These are phyloP conservation scores for Nylanderia fulva DNA, from an alignment of 1,140 invertebrate genomes.

Conservation along the genomic window DNA sequence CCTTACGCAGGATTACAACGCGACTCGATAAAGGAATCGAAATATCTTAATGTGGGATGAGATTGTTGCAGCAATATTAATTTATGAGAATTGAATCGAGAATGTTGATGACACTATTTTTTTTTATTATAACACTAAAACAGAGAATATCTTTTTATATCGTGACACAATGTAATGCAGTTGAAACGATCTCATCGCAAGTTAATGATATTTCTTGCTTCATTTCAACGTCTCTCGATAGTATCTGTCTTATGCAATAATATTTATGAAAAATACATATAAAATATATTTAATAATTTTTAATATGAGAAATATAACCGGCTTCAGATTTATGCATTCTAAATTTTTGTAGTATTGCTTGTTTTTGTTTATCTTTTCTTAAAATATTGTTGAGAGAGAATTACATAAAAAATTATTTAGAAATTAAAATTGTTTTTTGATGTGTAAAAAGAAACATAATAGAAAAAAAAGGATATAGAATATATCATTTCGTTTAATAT, in stretches of 20 bases:
- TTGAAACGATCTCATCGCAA: background rate
- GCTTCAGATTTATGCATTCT: background rate
- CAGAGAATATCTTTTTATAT: background rate
- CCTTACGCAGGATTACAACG: constrained; percentile 56
- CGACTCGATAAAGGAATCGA: constrained; percentile 65
- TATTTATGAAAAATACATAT: background rate
- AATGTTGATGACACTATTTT: background rate
- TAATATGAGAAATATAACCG: background rate
- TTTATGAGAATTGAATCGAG: background rate
- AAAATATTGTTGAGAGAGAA: background rate
- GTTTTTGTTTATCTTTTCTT: background rate
- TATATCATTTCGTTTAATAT: too few relatives aligned
- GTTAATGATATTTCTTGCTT: background rate
- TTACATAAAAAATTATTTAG: constrained; percentile 5
- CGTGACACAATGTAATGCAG: background rate
- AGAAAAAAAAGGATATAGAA: background rate
- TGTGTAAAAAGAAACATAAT: background rate
- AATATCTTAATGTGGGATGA: constrained; percentile 30
- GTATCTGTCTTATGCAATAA: background rate
- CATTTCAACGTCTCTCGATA: background rate
- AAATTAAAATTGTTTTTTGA: background rate
- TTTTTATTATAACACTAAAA: background rate
- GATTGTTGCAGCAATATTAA: background rate
- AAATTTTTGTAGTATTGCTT: background rate
- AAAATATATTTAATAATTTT: constrained; percentile 14